Conservation (phyloP, 2,888 invertebrate species). For the Urechis unicinctus region DNA sequence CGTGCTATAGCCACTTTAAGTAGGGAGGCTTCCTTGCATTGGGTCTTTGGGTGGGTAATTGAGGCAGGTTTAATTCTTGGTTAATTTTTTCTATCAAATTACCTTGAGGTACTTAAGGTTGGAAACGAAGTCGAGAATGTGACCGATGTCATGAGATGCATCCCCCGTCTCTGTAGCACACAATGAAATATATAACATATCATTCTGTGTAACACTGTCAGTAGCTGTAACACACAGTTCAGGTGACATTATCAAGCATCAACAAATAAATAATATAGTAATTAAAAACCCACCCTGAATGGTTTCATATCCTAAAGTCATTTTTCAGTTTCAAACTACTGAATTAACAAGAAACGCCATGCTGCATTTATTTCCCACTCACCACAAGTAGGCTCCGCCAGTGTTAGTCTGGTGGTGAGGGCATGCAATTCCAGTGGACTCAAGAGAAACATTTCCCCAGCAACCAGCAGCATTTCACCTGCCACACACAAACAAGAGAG, state of each 20-base stretch:
- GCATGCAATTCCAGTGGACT: conserved; percentile 79
- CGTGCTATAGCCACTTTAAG: too few relatives aligned
- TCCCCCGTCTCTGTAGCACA: conserved; percentile 67
- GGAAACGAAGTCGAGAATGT: conserved; percentile 72
- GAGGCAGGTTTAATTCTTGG: too few relatives aligned
- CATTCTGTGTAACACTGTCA: too few relatives aligned
- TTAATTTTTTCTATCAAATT: too few relatives aligned
- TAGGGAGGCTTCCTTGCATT: too few relatives aligned
- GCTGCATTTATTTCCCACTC: conserved; percentile 11
- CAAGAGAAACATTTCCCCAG: conserved; percentile 57
- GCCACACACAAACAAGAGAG: conserved; percentile 2
- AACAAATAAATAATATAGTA: too few relatives aligned
- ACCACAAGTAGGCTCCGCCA: conserved; percentile 71
- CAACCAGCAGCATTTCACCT: conserved; percentile 65
- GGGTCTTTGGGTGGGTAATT: too few relatives aligned
- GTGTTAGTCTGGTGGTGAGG: conserved; percentile 79
- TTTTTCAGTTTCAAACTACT: conserved; percentile 1
- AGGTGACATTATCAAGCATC: too few relatives aligned
- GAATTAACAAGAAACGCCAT: neutral
- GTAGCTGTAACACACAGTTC: too few relatives aligned
- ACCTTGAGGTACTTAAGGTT: conserved; percentile 67
- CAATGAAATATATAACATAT: too few relatives aligned
- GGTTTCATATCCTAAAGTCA: too few relatives aligned
- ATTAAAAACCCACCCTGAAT: too few relatives aligned
- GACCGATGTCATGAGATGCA: conserved; percentile 80